Evolutionary conservation across 2,797 vertebrate species (phyloP).

Genomic region (Peromyscus eremicus): DNA sequence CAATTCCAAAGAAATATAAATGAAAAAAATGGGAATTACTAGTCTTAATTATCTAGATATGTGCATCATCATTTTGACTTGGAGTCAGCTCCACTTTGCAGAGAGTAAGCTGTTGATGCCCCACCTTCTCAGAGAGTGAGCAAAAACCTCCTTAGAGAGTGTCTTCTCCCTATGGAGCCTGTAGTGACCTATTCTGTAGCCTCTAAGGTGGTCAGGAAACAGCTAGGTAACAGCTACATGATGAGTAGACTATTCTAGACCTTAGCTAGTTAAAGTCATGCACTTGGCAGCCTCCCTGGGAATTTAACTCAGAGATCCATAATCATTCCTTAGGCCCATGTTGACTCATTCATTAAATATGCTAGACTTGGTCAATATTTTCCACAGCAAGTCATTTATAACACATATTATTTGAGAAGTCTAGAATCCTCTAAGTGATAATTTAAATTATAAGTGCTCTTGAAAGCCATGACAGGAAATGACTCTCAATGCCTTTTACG

Average conservation of each 20-base stretch:
- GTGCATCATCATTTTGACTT: neutral
- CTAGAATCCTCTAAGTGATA: conserved; percentile 28
- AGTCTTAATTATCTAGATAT: neutral
- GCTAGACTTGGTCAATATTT: conserved; percentile 44
- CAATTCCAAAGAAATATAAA: neutral
- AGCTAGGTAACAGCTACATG: neutral
- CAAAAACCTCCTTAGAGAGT: neutral
- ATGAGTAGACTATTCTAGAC: neutral
- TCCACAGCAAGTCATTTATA: conserved; percentile 58
- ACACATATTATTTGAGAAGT: conserved; percentile 59
- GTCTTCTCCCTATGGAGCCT: neutral
- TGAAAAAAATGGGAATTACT: neutral
- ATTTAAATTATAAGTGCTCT: conserved; percentile 71
- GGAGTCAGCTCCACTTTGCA: neutral
- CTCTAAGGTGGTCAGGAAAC: neutral
- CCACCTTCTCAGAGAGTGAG: neutral
- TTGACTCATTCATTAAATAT: conserved; percentile 51
- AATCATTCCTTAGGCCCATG: conserved; percentile 26
- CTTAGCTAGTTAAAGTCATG: neutral
- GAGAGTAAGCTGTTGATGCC: neutral
- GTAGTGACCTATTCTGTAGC: neutral
- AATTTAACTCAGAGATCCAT: neutral
- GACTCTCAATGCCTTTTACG: conserved; percentile 45
- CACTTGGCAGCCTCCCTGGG: neutral
- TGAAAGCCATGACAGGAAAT: conserved; percentile 73